phyloP scores from a whole-genome alignment of 2,113 vertebrate genomes.

The Gulo gulo region DNA sequence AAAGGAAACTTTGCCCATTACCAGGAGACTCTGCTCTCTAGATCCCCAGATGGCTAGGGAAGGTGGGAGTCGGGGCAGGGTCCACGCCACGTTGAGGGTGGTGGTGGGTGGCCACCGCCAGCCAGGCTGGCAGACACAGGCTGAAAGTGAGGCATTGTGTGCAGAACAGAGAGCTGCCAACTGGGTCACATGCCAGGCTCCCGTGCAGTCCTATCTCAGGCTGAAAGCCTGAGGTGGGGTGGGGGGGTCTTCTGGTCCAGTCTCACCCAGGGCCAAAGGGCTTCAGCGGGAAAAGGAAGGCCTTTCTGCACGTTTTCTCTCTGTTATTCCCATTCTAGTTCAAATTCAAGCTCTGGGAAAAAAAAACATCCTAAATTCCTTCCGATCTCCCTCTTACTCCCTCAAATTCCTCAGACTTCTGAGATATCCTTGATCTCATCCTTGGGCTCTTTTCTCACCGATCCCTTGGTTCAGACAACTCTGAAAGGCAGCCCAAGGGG shows the following conservation, averaged over 20 bases:
- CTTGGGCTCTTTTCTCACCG: not conserved
- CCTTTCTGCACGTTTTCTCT: not conserved
- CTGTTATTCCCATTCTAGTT: not conserved
- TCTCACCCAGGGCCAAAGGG: not conserved
- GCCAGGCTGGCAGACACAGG: conserved; percentile 38
- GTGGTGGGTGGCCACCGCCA: conserved; percentile 59
- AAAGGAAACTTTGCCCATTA: not conserved
- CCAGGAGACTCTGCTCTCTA: not conserved
- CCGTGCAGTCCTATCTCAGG: not conserved
- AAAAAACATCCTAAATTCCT: not conserved
- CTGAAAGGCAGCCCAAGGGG: not conserved
- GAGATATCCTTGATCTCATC: not conserved
- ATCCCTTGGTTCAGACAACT: not conserved
- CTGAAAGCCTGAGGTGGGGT: not conserved
- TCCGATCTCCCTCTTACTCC: not conserved
- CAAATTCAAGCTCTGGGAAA: not conserved
- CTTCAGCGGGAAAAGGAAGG: not conserved
- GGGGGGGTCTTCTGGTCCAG: not conserved
- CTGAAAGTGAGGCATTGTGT: conserved; percentile 75
- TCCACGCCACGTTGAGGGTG: conserved; percentile 26
- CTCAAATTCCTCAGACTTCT: not conserved
- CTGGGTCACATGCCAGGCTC: conserved; percentile 65
- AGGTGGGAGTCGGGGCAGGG: conserved; percentile 1
- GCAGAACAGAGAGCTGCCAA: conserved; percentile 56
- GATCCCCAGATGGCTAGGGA: not conserved